Percentiles rank a stretch among this genome's conserved stretches.
Conservation (phyloP, 2,888 invertebrate species). For the Eulithis prunata region DNA sequence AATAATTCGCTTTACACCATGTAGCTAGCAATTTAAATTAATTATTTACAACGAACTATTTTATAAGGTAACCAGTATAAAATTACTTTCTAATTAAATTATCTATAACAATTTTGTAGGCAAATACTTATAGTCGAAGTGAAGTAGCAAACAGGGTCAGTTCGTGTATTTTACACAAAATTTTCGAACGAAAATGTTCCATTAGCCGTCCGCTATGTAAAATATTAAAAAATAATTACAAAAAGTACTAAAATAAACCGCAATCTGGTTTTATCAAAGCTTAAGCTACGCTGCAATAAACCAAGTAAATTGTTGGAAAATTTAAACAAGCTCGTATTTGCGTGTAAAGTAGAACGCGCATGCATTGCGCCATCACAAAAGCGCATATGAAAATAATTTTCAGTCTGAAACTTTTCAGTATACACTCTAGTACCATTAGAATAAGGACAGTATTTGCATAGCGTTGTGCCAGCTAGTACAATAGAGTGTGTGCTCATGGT, state of each 20-base stretch:
- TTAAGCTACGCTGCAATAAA: slow-evolving; percentile 8
- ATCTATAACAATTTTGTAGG: no score
- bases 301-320: slow-evolving; percentile 24
- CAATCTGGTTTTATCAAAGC: slow-evolving; percentile 9
- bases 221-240: background rate
- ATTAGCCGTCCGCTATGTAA: background rate
- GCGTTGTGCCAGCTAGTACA: slow-evolving; percentile 35
- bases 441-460: slow-evolving; percentile 26
- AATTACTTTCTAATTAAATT: no score
- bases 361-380: slow-evolving; percentile 39
- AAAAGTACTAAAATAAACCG: slow-evolving; percentile 11
- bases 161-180: background rate
- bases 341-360: slow-evolving; percentile 34
- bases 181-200: background rate
- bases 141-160: background rate
- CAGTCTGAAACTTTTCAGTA: slow-evolving; percentile 42
- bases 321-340: slow-evolving; percentile 32
- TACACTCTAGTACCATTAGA: slow-evolving; percentile 23
- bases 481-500: slow-evolving; percentile 40
- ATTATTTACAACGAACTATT: no score
- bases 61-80: no score
- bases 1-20: no score
- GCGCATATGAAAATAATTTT: slow-evolving; percentile 48
- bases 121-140: background rate
- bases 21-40: no score